phyloP scores from a whole-genome alignment of 2,113 vertebrate genomes.

The Passer montanus region DNA sequence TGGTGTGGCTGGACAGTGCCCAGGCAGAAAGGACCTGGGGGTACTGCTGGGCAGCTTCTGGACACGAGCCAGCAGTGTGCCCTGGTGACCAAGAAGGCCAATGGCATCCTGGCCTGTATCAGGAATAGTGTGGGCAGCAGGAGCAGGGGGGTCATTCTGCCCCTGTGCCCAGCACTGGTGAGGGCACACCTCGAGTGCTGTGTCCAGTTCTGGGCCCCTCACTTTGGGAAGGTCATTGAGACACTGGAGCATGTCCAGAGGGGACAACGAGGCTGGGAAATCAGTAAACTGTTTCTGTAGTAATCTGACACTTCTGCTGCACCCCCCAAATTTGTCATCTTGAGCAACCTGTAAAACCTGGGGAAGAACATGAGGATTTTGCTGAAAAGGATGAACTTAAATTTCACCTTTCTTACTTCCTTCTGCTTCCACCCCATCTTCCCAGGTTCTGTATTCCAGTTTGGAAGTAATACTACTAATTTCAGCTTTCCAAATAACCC shows the following conservation, averaged over 20 bases:
- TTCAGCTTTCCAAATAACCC: conserved; percentile 76
- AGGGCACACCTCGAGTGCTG: accelerated
- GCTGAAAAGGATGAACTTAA: neutral
- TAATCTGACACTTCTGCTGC: neutral
- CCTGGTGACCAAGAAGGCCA: neutral
- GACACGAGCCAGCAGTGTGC: neutral
- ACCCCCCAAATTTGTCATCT: neutral
- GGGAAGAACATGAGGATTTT: neutral
- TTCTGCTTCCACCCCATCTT: neutral
- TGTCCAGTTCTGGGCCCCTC: neutral
- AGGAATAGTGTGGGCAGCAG: neutral
- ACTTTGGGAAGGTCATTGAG: neutral
- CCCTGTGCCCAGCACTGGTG: accelerated
- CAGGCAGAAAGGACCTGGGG: neutral
- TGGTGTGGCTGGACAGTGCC: neutral
- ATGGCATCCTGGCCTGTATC: neutral
- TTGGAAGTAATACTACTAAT: conserved; percentile 82
- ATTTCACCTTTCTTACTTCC: neutral
- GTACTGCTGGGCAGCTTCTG: neutral
- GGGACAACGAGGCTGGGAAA: neutral
- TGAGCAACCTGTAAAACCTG: neutral
- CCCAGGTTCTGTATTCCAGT: conserved; percentile 85
- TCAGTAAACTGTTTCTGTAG: accelerated
- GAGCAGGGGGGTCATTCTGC: neutral
- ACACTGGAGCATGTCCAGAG: neutral